Percentiles rank a stretch among this genome's conserved stretches.
Evolutionary conservation across 2,113 vertebrate species (phyloP).

Genomic region (Gnathonemus echidnorhynchus): DNA sequence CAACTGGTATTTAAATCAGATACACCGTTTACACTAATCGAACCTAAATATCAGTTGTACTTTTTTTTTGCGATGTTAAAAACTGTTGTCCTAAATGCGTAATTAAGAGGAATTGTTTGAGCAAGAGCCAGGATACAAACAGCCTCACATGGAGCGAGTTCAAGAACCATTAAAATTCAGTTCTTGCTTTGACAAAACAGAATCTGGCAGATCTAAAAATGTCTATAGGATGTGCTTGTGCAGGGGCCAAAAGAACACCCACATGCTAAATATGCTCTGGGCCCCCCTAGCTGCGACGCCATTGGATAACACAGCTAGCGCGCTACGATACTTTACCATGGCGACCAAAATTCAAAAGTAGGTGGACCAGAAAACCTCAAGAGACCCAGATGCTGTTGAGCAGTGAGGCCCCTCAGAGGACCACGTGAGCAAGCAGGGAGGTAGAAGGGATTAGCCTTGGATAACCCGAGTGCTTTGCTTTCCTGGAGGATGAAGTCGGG

Average conservation of each 20-base stretch:
- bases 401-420: too few relatives aligned
- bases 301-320: background rate
- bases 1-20: background rate
- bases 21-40: background rate
- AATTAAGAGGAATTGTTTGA: background rate
- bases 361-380: background rate
- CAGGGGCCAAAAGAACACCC: background rate
- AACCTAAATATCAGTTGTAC: background rate
- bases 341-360: background rate
- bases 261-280: background rate
- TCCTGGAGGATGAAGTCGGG: slow-evolving; percentile 25
- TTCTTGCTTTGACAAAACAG: background rate
- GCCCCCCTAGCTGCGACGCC: background rate
- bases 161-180: background rate
- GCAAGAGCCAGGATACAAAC: background rate
- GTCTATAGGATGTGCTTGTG: background rate
- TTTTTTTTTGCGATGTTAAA: background rate
- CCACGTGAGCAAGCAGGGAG: background rate
- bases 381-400: too few relatives aligned
- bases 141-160: background rate
- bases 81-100: background rate
- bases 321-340: background rate
- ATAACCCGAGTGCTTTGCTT: slow-evolving; percentile 34
- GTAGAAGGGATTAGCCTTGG: slow-evolving; percentile 43
- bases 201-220: background rate